Evolutionary conservation across 2,888 invertebrate genomes (phyloP).

Genomic region (Sclerodermus sp.): DNA sequence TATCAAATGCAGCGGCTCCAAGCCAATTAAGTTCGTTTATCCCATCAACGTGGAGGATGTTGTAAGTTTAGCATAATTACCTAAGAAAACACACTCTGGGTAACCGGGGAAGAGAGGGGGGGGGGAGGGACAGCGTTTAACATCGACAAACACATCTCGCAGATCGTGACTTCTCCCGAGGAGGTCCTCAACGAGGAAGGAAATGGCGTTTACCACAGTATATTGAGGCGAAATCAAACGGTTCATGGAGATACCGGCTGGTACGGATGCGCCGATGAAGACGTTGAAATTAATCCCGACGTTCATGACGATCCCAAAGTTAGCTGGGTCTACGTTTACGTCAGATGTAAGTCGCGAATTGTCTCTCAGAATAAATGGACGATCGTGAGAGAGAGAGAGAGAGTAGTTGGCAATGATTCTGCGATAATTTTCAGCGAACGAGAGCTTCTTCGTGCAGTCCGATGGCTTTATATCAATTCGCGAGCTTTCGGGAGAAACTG

Average conservation of each 20-base stretch:
- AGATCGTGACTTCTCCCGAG: slow-evolving; percentile 26
- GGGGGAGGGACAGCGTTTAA: background rate
- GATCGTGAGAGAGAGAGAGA: background rate
- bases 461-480: slow-evolving; percentile 19
- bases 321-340: slow-evolving; percentile 47
- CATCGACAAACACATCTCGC: background rate
- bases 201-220: slow-evolving; percentile 9
- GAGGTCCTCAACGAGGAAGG: slow-evolving; percentile 3
- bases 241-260: slow-evolving; percentile 47
- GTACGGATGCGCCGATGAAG: slow-evolving; percentile 44
- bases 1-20: slow-evolving; percentile 30
- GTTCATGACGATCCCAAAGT: slow-evolving; percentile 22
- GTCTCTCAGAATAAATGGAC: slow-evolving; percentile 1
- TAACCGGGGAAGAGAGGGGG: background rate
- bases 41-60: slow-evolving; percentile 19
- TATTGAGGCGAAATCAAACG: slow-evolving; percentile 28
- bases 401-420: background rate
- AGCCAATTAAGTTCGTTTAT: slow-evolving; percentile 31
- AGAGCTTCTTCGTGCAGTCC: slow-evolving; percentile 56
- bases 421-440: slow-evolving; percentile 55
- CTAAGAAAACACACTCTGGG: background rate
- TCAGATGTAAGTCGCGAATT: slow-evolving; percentile 40
- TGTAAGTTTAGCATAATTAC: slow-evolving; percentile 1
- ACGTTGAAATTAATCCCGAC: slow-evolving; percentile 16
- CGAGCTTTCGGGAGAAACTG: slow-evolving; percentile 50